Evolutionary conservation across 2,113 vertebrate species (phyloP).

Genomic region (human (Homo sapiens)): DNA sequence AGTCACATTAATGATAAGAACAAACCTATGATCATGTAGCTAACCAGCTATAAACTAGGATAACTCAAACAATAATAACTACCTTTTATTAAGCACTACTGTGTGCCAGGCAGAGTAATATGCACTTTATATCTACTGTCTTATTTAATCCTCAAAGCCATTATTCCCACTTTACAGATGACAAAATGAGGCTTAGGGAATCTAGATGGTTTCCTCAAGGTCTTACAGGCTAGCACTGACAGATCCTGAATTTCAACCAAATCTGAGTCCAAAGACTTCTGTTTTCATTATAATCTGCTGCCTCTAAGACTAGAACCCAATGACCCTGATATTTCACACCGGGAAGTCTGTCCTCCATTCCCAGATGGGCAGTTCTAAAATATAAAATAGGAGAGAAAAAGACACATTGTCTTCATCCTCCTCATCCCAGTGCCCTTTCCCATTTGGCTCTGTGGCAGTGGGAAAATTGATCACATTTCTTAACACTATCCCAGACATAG

Average conservation of each 20-base stretch:
- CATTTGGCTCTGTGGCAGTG: not conserved
- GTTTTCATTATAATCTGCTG: not conserved
- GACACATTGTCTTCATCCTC: not conserved
- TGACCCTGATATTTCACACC: not conserved
- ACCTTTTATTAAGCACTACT: not conserved
- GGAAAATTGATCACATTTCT: constrained; percentile 2
- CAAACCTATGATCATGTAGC: not conserved
- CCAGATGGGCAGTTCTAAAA: not conserved
- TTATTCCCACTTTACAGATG: constrained; percentile 7
- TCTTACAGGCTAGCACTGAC: not conserved
- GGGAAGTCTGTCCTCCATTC: not conserved
- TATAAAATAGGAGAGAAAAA: not conserved
- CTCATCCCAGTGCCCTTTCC: not conserved
- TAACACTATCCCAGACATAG: not conserved
- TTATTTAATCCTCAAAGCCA: constrained; percentile 42
- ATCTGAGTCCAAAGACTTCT: not conserved
- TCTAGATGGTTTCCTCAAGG: not conserved
- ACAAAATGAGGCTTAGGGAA: not conserved
- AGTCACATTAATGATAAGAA: not conserved
- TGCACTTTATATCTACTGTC: not conserved
- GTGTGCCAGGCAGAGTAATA: not conserved
- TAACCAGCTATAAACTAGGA: constrained; percentile 24
- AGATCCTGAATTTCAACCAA: not conserved
- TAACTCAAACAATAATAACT: not conserved
- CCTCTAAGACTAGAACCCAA: not conserved